A percentile compares a stretch with the other conserved stretches of the same genome.
Evolutionary conservation across 2,113 vertebrate species (phyloP).

Genomic region (Vulpes ferrilata): DNA sequence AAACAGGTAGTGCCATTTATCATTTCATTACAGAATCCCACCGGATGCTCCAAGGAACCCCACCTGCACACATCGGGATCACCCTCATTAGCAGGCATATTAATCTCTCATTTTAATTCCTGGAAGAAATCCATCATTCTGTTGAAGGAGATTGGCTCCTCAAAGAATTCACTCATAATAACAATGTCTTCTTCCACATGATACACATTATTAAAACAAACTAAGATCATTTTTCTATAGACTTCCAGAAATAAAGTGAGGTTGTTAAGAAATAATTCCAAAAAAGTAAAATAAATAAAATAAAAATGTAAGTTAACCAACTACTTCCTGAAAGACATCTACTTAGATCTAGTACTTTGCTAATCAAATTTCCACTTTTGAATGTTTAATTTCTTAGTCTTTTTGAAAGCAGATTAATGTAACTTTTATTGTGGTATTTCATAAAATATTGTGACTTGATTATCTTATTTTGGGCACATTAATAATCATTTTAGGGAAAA

Average conservation of each 20-base stretch:
- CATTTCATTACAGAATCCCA: background rate
- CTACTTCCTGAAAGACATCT: background rate
- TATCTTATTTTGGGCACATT: background rate
- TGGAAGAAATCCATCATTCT: background rate
- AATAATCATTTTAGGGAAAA: background rate
- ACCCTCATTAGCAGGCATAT: background rate
- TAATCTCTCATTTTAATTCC: background rate
- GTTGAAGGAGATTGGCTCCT: background rate
- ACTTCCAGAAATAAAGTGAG: background rate
- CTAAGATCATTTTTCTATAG: background rate
- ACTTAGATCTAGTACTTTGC: background rate
- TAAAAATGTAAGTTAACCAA: conserved; percentile 22
- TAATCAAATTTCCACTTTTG: background rate
- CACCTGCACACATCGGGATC: too few relatives aligned
- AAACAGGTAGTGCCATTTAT: background rate
- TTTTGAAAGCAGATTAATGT: background rate
- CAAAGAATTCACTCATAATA: background rate
- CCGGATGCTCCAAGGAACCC: background rate
- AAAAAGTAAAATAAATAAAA: background rate
- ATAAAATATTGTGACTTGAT: background rate
- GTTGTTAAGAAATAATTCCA: background rate
- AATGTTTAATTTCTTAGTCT: background rate
- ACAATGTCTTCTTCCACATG: background rate
- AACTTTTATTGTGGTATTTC: background rate
- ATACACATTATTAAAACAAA: background rate